Evolutionary conservation across 2,888 invertebrate genomes (phyloP).

Genomic region (Nemotelus pantherinus): DNA sequence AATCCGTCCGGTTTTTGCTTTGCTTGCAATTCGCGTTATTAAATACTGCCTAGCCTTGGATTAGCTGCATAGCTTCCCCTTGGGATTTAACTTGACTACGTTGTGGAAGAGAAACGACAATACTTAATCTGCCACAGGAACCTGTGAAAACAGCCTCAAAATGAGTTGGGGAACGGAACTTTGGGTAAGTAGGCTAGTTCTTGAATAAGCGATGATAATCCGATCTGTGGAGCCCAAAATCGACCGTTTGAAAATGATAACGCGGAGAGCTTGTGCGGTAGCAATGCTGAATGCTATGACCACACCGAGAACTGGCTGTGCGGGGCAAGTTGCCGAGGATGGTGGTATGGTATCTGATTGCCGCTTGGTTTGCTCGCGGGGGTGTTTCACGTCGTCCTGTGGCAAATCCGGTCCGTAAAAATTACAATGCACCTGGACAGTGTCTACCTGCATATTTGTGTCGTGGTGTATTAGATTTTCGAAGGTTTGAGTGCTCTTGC

Average conservation of each 20-base stretch:
- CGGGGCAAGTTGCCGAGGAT: not conserved
- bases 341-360: not conserved
- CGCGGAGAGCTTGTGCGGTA: not conserved
- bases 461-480: not conserved
- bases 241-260: not conserved
- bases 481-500: not conserved
- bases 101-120: not conserved
- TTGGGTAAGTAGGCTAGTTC: conserved; percentile 60
- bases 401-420: not conserved
- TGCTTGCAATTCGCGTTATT: conserved; percentile 4
- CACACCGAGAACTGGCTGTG: conserved; percentile 22
- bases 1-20: not conserved
- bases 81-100: not conserved
- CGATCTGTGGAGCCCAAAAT: not conserved
- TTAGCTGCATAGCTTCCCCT: conserved; percentile 24
- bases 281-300: not conserved
- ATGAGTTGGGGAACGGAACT: conserved; percentile 65
- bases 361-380: not conserved
- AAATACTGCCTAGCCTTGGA: conserved; percentile 26
- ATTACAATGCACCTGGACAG: not conserved
- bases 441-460: not conserved
- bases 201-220: not conserved
- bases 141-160: conserved; percentile 53
- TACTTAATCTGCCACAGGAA: not conserved
- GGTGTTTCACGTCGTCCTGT: conserved; percentile 32